Evolutionary conservation across 2,113 vertebrate genomes (phyloP), one percentile per base, ranked within the genome.

Genomic region (Eudyptes chrysolophus): DNA sequence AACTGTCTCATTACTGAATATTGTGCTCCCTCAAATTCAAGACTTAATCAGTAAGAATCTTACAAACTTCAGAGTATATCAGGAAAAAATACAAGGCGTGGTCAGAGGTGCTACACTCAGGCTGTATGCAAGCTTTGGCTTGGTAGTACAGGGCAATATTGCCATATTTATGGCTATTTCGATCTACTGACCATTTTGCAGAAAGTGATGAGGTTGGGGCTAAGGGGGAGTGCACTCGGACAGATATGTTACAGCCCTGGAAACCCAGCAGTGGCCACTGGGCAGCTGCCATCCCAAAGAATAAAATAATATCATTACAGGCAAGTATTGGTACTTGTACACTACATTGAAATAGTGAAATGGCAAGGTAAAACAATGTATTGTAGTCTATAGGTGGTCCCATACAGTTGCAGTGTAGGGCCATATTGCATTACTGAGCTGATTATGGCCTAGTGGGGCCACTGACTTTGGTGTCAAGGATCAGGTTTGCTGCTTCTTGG

Each of bases 331-430:
- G n/a, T 77, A 16, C 51, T 68, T 25, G 61, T 12, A 3, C 17
- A 62, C 36, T 38, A 18, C 29, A 1, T 4, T 16, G 38, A 42
- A 58, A 25, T 3, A 22, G 40, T 21, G 60, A 51, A 24, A 74
- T 44, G 40, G n/a, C 10, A 52, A 14, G 65, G 27, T 5, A 19
- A 38, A 61, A 1, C 52, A 24, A 2, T 5, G 9, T 12, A 0
- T 3, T 65, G 29, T 61, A 38, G 29, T 48, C 71, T 61, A 0
- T 0, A 26, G 66, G 19, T 52, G 32, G 25, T 64, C 29, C 34
- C 44, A 24, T 34, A 19, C 18, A 24, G 40, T 1, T 52, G 36
- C 29, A 17, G 1, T 30, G 22, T 27, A 40, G 62, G 80, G 7
- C 36, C 42, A 1, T 7, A 12, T 44, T 49, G 32, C n/a, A 10